Percentiles rank a stretch among this genome's conserved stretches.
These are phyloP conservation scores for Aptenodytes patagonicus DNA, from an alignment of 2,113 vertebrate species.

Conservation along the genomic window DNA sequence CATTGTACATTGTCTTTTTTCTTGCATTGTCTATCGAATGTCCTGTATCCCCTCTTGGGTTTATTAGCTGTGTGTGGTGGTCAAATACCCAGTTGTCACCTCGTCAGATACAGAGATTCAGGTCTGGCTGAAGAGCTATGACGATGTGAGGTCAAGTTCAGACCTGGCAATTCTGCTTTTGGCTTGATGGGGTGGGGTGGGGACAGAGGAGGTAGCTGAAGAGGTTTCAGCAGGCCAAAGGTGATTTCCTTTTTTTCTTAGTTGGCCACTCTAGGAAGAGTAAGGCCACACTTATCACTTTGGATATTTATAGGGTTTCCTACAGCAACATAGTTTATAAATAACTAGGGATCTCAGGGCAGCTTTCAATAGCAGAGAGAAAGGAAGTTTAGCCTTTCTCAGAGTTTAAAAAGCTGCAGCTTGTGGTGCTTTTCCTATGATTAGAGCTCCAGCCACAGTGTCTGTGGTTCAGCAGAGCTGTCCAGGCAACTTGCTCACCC, in stretches of 20 bases:
- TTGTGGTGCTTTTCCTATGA: neutral
- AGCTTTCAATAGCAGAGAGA: neutral
- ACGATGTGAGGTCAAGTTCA: neutral
- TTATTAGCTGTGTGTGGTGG: neutral
- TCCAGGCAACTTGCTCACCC: neutral
- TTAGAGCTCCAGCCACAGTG: neutral
- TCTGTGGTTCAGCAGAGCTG: neutral
- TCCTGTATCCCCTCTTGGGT: neutral
- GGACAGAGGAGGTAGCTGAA: neutral
- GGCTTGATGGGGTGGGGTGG: neutral
- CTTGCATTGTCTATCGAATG: neutral
- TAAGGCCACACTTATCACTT: neutral
- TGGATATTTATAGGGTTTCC: conserved; percentile 41
- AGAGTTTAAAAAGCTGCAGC: neutral
- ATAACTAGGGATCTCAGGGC: neutral
- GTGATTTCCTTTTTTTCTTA: conserved; percentile 15
- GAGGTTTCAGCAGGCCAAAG: neutral
- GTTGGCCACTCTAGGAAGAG: neutral
- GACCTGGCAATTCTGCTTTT: neutral
- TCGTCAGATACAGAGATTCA: neutral
- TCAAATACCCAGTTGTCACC: neutral
- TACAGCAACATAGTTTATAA: conserved; percentile 17
- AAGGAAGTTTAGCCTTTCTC: neutral
- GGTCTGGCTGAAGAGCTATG: neutral
- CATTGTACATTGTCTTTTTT: neutral